These are phyloP conservation scores for Hirudo medicinalis DNA, from an alignment of 1,140 invertebrate genomes.

Conservation along the genomic window DNA sequence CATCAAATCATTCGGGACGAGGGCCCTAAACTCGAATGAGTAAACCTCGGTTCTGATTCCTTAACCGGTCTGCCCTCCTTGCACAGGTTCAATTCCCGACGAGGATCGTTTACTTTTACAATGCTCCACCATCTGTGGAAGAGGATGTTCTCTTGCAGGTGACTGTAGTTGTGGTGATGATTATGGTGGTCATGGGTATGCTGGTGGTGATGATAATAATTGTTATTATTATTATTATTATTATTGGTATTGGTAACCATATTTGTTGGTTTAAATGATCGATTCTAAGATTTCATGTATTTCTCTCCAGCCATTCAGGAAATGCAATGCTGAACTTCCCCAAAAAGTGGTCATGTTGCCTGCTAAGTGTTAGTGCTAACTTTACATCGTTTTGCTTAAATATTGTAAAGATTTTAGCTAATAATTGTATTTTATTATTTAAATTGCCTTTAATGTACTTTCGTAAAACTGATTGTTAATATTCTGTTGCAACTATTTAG, in stretches of 20 bases:
- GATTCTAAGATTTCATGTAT: too few relatives aligned
- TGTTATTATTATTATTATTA: neutral
- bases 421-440: too few relatives aligned
- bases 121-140: slow-evolving; percentile 81
- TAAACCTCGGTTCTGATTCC: neutral
- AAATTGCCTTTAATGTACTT: too few relatives aligned
- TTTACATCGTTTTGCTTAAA: neutral
- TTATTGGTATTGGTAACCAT: too few relatives aligned
- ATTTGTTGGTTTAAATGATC: too few relatives aligned
- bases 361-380: slow-evolving; percentile 7
- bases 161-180: neutral
- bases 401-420: too few relatives aligned
- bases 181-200: neutral
- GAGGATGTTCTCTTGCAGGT: slow-evolving; percentile 75
- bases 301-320: neutral
- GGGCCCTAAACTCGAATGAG: neutral
- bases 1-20: too few relatives aligned
- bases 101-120: slow-evolving; percentile 81
- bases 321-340: neutral
- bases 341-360: slow-evolving; percentile 5
- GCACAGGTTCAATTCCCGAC: slow-evolving; percentile 42
- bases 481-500: too few relatives aligned
- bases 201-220: neutral
- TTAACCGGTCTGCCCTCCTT: neutral
- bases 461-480: too few relatives aligned